These are phyloP conservation scores for Bellardia bayeri DNA, from an alignment of 2,888 invertebrate species.

Conservation along the genomic window DNA sequence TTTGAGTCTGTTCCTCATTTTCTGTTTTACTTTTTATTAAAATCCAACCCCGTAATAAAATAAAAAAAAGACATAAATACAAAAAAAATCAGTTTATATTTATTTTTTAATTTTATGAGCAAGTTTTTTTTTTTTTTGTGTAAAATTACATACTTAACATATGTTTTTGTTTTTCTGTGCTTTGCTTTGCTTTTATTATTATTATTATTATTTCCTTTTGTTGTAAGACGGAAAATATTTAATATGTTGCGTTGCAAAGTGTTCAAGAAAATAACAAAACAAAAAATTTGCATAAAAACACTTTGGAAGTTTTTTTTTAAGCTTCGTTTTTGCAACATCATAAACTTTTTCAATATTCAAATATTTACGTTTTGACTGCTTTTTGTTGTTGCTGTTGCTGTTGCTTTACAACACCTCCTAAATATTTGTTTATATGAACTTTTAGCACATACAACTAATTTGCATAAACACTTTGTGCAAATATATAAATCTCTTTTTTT, in stretches of 20 bases:
- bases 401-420: conserved; percentile 16
- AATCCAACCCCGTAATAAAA: conserved; percentile 34
- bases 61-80: conserved; percentile 6
- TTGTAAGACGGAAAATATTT: conserved; percentile 30
- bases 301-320: conserved; percentile 36
- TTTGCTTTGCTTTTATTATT: not conserved
- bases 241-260: conserved; percentile 40
- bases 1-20: not conserved
- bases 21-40: not conserved
- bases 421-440: conserved; percentile 42
- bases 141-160: conserved; percentile 41
- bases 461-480: conserved; percentile 61
- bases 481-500: not conserved
- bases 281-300: conserved; percentile 57
- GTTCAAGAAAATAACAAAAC: conserved; percentile 33
- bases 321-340: conserved; percentile 15
- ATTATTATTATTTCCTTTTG: not conserved
- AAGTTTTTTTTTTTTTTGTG: conserved; percentile 27
- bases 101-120: conserved; percentile 62
- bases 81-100: conserved; percentile 42
- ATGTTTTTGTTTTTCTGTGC: conserved; percentile 44
- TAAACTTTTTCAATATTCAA: conserved; percentile 71
- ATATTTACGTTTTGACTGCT: conserved; percentile 55
- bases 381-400: not conserved
- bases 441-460: conserved; percentile 46